Evolutionary conservation across 1,140 invertebrate genomes (phyloP), one percentile per base, ranked within the genome.

Genomic region (Atta texana): DNA sequence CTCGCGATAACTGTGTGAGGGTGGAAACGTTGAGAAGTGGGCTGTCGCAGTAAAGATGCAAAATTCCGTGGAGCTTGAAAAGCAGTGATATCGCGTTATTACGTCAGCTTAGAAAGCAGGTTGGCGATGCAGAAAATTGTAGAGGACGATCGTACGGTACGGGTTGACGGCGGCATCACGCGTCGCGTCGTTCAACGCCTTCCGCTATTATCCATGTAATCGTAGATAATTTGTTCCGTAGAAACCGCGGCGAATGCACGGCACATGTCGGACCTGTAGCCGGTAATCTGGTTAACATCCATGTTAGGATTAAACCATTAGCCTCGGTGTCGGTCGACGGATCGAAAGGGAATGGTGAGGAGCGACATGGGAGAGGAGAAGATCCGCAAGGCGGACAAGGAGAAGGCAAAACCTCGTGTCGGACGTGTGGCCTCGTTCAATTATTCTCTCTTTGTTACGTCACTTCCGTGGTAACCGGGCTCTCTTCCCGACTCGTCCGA

Each of bases 231-330:
- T 94, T 92, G 92, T 93, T 91, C 68, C 88, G 85, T 84, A 86
- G 91, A 92, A 92, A 90, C 91, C 90, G 86, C 89, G 80, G 85
- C 84, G 86, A 89, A 90, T 90, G 87, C 85, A 53, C 66, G 63
- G 77, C 85, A 76, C 68, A 75, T 57, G 76, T 59, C n/a, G 68
- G 87, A 85, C 88, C 39, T 59, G 72, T 87, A 77, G 86, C 84
- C 75, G 88, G 91, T 93, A 94, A 94, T 94, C 93, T 93, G 92
- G 90, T 94, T 93, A 94, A 92, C 92, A 89, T 93, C 92, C 91
- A 91, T 91, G 89, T 93, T 92, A 91, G 92, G 91, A 93, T 94
- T 94, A 93, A 93, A 92, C 90, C 90, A 93, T 94, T 93, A 93
- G 81, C 88, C 81, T 51, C 76, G 71, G 39, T 71, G 63, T 64